Conservation (phyloP, 2,888 invertebrate species). For the Sesia apiformis region DNA sequence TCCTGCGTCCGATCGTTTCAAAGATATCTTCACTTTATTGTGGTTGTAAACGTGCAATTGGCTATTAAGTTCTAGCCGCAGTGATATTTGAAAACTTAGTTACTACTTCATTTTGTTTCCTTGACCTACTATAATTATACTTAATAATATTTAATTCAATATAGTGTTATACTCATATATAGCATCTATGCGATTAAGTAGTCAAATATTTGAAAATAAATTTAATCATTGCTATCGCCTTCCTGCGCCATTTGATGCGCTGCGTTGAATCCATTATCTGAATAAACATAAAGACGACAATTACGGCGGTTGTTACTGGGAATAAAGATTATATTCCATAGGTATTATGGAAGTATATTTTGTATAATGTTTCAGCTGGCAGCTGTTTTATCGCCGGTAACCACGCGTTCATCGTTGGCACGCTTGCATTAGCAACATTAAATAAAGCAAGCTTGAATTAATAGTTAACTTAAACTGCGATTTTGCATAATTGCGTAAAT, state of each 20-base stretch:
- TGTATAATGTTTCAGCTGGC: conserved; percentile 21
- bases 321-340: not conserved
- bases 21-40: conserved; percentile 23
- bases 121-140: no score
- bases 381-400: conserved; percentile 39
- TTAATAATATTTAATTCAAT: no score
- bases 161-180: no score
- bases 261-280: no score
- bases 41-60: conserved; percentile 17
- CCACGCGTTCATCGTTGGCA: conserved; percentile 37
- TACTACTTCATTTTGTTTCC: no score
- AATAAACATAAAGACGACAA: no score
- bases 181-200: no score
- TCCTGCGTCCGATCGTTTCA: conserved; percentile 28
- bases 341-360: conserved; percentile 6
- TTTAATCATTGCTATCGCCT: no score
- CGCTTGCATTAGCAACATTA: conserved; percentile 1
- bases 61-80: not conserved
- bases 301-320: not conserved
- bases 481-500: not conserved
- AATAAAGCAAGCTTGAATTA: conserved; percentile 16
- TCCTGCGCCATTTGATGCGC: no score
- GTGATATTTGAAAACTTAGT: no score
- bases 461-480: conserved; percentile 20
- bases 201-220: no score